Evolutionary conservation across 2,113 vertebrate species (phyloP), one percentile per base, ranked within the genome.

Genomic region (Corythornis madagascariensis): DNA sequence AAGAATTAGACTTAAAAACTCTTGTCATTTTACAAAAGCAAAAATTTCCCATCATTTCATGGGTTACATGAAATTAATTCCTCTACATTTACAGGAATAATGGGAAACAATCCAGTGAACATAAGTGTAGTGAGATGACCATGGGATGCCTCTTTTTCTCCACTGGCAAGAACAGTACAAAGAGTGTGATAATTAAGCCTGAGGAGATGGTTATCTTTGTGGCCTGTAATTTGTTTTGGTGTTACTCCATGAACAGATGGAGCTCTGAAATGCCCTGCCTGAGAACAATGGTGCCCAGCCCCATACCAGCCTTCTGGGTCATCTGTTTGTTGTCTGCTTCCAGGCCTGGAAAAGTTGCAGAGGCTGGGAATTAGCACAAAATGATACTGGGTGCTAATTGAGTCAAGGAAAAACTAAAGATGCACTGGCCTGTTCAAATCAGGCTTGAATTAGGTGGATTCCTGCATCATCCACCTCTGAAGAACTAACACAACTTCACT

Each of bases 271-370:
- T 20, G 31, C 43, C 29, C 18, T 79, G 86, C 66, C 69, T 66
- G 38, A 87, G 81, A 96, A 97, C 79, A 95, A 85, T 88, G 72
- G 83, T 92, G 81, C 35, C 73, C 83, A 79, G 78, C 35, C 42
- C 59, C 1, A 14, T 94, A 89, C 78, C 89, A 86, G 82, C 76
- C 81, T 77, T 67, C 64, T 77, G 77, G 64, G 67, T 79, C 83
- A 86, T 52, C 86, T 77, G 47, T 59, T 90, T 77, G 3, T 53
- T 91, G 74, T 90, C 94, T 94, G 91, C 66, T 88, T 71, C 69
- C 85, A 81, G 72, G 57, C 50, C 52, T 86, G 81, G 77, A 93
- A 95, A 91, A 85, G 50, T 38, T 84, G 88, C 79, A 61, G 74
- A 79, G 75, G 59, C 38, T 74, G 38, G 50, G 77, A 94, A 80